phyloP scores from a whole-genome alignment of 2,797 vertebrate genomes.

The Fringilla coelebs region DNA sequence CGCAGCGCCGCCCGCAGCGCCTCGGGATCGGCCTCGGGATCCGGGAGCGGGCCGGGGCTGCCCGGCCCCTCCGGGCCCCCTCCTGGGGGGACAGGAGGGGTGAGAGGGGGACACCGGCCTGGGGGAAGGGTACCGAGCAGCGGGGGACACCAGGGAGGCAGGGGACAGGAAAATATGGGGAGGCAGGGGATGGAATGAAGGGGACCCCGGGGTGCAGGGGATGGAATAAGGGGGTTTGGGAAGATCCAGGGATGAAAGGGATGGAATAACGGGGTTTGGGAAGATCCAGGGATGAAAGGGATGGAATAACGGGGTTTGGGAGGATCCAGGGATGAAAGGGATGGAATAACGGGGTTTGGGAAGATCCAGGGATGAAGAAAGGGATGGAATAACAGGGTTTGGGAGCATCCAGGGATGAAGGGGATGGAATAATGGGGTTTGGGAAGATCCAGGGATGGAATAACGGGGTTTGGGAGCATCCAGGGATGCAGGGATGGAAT shows the following conservation, averaged over 20 bases:
- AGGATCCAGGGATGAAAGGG: accelerated
- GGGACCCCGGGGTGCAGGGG: too few species aligned
- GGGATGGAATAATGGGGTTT: accelerated
- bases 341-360: too few species aligned
- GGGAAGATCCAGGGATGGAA: not conserved
- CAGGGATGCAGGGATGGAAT: not conserved
- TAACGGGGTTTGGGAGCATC: accelerated
- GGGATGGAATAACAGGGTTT: not conserved
- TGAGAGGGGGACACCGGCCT: not conserved
- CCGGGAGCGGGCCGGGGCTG: conserved; percentile 73
- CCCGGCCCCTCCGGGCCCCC: not conserved
- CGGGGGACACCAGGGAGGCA: not conserved
- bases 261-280: not conserved
- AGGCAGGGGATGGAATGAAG: too few species aligned
- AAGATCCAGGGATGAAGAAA: accelerated
- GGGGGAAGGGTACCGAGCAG: too few species aligned
- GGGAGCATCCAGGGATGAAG: accelerated
- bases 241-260: not conserved
- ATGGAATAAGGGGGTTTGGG: too few species aligned
- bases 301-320: accelerated
- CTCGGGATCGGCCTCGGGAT: conserved; percentile 82
- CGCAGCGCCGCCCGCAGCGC: conserved; percentile 80
- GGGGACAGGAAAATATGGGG: too few species aligned
- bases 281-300: too few species aligned
- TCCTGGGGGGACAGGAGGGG: not conserved